A percentile compares a stretch with the other conserved stretches of the same genome.
Evolutionary conservation across 2,888 invertebrate species (phyloP).

Genomic region (Monopis laevigella): DNA sequence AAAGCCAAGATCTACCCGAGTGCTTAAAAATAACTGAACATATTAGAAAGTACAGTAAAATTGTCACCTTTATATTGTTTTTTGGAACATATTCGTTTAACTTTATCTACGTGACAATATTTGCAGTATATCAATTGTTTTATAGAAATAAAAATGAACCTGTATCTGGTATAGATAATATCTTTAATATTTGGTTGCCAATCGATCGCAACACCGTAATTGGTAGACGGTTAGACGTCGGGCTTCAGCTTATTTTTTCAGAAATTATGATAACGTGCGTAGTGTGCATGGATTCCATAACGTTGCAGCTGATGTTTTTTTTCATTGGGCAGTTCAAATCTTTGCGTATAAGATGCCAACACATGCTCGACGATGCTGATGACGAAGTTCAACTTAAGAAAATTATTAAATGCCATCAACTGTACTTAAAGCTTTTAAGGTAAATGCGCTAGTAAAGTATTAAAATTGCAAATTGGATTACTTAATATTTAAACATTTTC

Average conservation of each 20-base stretch:
- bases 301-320: background rate
- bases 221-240: background rate
- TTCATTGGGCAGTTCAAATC: conserved; percentile 2
- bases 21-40: background rate
- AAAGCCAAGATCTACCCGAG: background rate
- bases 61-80: background rate
- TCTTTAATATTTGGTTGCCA: conserved; percentile 1
- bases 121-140: background rate
- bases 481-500: too few species aligned
- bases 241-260: background rate
- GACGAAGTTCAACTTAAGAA: background rate
- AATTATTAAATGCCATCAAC: background rate
- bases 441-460: too few species aligned
- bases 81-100: background rate
- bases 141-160: background rate
- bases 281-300: background rate
- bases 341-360: background rate
- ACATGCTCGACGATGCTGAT: background rate
- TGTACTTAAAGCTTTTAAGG: background rate
- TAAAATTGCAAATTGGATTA: too few species aligned
- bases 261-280: background rate
- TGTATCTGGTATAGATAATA: background rate
- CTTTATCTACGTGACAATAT: background rate
- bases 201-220: background rate
- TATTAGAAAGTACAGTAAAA: background rate